Percentiles rank a stretch among this genome's conserved stretches.
Conservation (phyloP, 2,888 invertebrate species). For the Branchellion lobata region DNA sequence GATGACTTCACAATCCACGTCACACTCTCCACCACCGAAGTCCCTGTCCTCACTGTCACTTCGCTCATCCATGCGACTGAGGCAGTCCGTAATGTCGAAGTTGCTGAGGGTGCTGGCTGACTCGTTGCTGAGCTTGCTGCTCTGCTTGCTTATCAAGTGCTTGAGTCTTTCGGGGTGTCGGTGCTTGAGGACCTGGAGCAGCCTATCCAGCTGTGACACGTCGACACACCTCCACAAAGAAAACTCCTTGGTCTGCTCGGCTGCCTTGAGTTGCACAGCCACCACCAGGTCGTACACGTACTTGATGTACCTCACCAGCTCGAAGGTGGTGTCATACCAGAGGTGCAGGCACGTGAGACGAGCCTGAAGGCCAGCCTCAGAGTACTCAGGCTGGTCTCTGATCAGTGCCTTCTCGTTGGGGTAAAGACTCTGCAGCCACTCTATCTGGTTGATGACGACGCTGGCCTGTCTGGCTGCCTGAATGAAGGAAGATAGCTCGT, state of each 20-base stretch:
- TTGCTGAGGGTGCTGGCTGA: slow-evolving; percentile 13
- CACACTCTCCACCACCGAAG: slow-evolving; percentile 23
- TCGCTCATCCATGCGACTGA: slow-evolving; percentile 46
- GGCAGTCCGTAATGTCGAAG: background rate
- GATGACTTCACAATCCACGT: slow-evolving; percentile 1
- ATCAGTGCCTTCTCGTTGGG: slow-evolving; percentile 81
- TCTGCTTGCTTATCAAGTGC: background rate
- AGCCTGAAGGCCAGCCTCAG: slow-evolving; percentile 69
- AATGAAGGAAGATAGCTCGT: background rate
- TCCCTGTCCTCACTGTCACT: slow-evolving; percentile 45
- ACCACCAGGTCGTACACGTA: slow-evolving; percentile 65
- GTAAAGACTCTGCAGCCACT: slow-evolving; percentile 77
- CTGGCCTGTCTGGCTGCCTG: slow-evolving; percentile 67
- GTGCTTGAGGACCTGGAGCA: slow-evolving; percentile 39
- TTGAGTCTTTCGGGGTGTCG: background rate
- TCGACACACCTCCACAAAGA: slow-evolving; percentile 59
- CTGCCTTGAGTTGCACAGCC: background rate
- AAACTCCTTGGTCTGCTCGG: slow-evolving; percentile 53
- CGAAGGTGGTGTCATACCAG: slow-evolving; percentile 86
- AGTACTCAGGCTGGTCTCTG: slow-evolving; percentile 72
- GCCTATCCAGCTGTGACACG: slow-evolving; percentile 46
- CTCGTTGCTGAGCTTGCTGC: background rate
- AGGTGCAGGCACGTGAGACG: slow-evolving; percentile 80
- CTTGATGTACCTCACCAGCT: slow-evolving; percentile 67
- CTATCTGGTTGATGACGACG: slow-evolving; percentile 72